phyloP scores from a whole-genome alignment of 2,113 vertebrate species.

The Gallinago media region DNA sequence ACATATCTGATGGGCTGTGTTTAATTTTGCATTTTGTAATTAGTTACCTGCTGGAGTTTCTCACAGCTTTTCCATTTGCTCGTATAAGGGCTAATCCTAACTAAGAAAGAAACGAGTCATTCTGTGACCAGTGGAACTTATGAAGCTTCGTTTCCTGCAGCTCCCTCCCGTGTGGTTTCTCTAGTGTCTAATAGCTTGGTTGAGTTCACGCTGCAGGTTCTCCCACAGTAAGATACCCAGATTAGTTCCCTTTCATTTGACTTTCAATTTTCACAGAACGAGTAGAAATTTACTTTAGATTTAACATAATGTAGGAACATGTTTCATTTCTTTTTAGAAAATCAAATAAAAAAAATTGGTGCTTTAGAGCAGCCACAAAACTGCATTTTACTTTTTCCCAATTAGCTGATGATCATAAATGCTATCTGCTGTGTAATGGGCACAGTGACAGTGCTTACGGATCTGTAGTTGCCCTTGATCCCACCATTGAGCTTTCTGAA shows the following conservation, averaged over 20 bases:
- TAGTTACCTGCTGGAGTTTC: slow-evolving; percentile 61
- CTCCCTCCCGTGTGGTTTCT: slow-evolving; percentile 50
- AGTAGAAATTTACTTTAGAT: slow-evolving; percentile 13
- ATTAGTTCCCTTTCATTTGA: slow-evolving; percentile 62
- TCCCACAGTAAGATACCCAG: slow-evolving; percentile 38
- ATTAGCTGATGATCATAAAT: background rate
- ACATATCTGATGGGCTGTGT: background rate
- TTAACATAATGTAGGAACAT: background rate
- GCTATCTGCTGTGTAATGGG: background rate
- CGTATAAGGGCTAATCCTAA: slow-evolving; percentile 1
- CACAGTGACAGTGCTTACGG: background rate
- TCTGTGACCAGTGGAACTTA: slow-evolving; percentile 59
- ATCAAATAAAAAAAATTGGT: background rate
- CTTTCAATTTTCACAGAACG: slow-evolving; percentile 31
- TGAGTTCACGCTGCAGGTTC: slow-evolving; percentile 39
- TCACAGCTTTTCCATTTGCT: slow-evolving; percentile 59
- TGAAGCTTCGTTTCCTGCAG: slow-evolving; percentile 23
- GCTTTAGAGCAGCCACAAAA: background rate
- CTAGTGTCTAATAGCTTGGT: slow-evolving; percentile 47
- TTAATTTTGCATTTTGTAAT: slow-evolving; percentile 54
- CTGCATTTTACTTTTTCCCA: background rate
- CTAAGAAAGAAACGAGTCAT: slow-evolving; percentile 30
- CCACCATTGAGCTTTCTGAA: background rate
- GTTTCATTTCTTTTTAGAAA: background rate
- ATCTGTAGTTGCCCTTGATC: background rate